phyloP scores from a whole-genome alignment of 1,140 invertebrate species.

The Drosophila kanapiae region DNA sequence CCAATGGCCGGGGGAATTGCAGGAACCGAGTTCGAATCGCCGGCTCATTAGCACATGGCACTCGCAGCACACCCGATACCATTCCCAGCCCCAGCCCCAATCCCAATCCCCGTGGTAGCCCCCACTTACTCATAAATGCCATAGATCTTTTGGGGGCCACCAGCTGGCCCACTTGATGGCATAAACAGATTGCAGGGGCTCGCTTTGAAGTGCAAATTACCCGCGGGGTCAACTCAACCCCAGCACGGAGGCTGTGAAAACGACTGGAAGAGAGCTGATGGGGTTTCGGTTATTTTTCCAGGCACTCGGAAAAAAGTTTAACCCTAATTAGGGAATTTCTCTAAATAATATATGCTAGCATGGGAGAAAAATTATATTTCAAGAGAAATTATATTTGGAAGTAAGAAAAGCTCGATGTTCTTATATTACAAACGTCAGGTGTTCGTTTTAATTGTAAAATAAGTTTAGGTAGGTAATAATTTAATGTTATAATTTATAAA shows the following conservation, averaged over 20 bases:
- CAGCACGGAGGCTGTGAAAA: slow-evolving; percentile 21
- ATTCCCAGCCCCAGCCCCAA: not conserved
- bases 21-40: slow-evolving; percentile 21
- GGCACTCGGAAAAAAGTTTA: not conserved
- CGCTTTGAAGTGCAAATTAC: slow-evolving; percentile 82
- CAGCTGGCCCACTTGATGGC: slow-evolving; percentile 78
- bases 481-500: no score
- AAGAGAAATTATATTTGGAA: not conserved
- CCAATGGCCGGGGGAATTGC: not conserved
- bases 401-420: not conserved
- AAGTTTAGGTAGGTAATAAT: no score
- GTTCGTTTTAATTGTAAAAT: no score
- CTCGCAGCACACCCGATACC: slow-evolving; percentile 17
- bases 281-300: slow-evolving; percentile 16
- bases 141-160: slow-evolving; percentile 71
- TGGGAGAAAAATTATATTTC: not conserved
- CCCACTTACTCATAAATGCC: slow-evolving; percentile 76
- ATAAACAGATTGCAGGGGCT: slow-evolving; percentile 74
- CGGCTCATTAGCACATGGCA: slow-evolving; percentile 71
- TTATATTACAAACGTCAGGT: no score
- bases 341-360: not conserved
- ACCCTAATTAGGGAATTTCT: not conserved
- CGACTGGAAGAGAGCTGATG: not conserved
- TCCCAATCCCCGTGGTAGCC: slow-evolving; percentile 1
- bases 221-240: slow-evolving; percentile 79